Evolutionary conservation across 1,140 invertebrate genomes (phyloP).

Genomic region (Drosophila santomea): DNA sequence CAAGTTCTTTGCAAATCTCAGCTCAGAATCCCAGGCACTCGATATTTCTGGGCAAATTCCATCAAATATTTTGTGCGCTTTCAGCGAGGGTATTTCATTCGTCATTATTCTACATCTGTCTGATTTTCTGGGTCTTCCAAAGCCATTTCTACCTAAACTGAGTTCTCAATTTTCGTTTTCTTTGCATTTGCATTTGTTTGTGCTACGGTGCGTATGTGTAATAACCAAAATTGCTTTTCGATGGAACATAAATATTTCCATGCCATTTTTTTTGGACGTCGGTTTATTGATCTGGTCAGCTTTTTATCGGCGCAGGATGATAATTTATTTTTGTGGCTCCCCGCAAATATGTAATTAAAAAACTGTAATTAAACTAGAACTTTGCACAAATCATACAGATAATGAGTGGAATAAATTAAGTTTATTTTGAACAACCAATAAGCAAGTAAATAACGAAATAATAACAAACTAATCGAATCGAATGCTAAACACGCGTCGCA

Average conservation of each 20-base stretch:
- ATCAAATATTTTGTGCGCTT: slow-evolving; percentile 15
- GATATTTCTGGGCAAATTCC: slow-evolving; percentile 19
- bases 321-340: not conserved
- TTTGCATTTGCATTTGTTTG: slow-evolving; percentile 18
- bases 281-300: slow-evolving; percentile 19
- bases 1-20: slow-evolving; percentile 9
- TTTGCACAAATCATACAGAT: slow-evolving; percentile 1
- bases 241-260: slow-evolving; percentile 57
- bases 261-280: not conserved
- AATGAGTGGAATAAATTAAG: slow-evolving; percentile 11
- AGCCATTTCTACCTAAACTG: slow-evolving; percentile 18
- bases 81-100: slow-evolving; percentile 1
- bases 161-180: slow-evolving; percentile 5
- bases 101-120: slow-evolving; percentile 26
- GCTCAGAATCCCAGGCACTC: slow-evolving; percentile 13
- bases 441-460: slow-evolving; percentile 15
- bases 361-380: slow-evolving; percentile 6
- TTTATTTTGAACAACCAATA: slow-evolving; percentile 46
- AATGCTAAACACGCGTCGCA: slow-evolving; percentile 58
- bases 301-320: not conserved
- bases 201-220: slow-evolving; percentile 49
- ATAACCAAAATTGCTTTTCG: slow-evolving; percentile 32
- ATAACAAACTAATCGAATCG: slow-evolving; percentile 13
- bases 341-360: not conserved
- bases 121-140: not conserved